phyloP scores from a whole-genome alignment of 2,888 invertebrate genomes.

The Drosophila pseudotalamancana region DNA sequence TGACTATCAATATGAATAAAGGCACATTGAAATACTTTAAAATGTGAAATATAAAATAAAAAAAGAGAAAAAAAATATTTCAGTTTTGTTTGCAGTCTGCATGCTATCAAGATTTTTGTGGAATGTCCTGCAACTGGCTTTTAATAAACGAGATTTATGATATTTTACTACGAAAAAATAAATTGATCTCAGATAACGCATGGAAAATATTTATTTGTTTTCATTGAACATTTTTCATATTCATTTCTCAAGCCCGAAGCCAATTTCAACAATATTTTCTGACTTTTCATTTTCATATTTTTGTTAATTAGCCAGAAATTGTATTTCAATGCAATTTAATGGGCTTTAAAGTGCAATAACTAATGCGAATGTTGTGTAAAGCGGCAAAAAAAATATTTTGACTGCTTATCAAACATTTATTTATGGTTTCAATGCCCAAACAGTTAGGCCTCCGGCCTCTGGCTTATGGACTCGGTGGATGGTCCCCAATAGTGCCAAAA shows the following conservation, averaged over 20 bases:
- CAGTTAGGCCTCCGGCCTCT: conserved; percentile 27
- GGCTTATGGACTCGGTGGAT: conserved; percentile 29
- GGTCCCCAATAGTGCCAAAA: conserved; percentile 46
- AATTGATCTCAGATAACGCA: conserved; percentile 8
- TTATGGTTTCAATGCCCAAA: conserved; percentile 52
- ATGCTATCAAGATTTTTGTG: background rate
- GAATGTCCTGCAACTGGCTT: conserved; percentile 4
- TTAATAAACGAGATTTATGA: conserved; percentile 29
- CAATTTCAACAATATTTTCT: conserved; percentile 23
- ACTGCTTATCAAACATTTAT: conserved; percentile 75
- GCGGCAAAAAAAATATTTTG: conserved; percentile 34
- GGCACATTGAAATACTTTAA: background rate
- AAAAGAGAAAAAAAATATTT: background rate
- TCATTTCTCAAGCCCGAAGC: conserved; percentile 21
- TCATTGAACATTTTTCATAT: background rate
- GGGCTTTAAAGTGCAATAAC: conserved; percentile 8
- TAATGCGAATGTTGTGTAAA: conserved; percentile 22
- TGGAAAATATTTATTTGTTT: conserved; percentile 4
- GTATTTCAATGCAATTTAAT: conserved; percentile 10
- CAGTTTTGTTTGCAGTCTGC: background rate
- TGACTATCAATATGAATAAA: background rate
- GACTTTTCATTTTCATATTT: background rate
- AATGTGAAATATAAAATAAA: background rate
- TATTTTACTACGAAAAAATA: background rate
- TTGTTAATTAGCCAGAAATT: background rate